These are phyloP conservation scores for Microctenopoma stevenorrisi DNA, from an alignment of 2,797 vertebrate genomes.

Conservation along the genomic window DNA sequence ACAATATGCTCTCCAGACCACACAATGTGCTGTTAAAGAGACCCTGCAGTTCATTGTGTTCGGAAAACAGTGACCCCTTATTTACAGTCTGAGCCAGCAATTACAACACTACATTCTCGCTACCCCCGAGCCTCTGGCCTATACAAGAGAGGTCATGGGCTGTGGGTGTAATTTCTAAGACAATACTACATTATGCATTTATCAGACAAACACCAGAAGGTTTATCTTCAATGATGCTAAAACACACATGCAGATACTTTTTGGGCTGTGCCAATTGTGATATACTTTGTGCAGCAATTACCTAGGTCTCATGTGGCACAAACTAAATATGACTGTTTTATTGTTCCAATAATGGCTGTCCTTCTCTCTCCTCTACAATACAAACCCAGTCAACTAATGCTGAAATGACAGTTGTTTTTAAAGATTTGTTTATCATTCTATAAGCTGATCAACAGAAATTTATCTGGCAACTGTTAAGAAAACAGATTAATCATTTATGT, in stretches of 20 bases:
- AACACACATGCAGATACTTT: constrained; percentile 33
- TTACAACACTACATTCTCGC: constrained; percentile 66
- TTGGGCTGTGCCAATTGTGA: constrained; percentile 16
- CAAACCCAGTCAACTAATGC: neutral
- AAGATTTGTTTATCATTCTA: neutral
- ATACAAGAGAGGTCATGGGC: constrained; percentile 58
- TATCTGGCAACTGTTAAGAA: neutral
- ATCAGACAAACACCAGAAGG: constrained; percentile 61
- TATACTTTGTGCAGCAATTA: neutral
- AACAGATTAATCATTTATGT: neutral
- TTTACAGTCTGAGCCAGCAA: constrained; percentile 69
- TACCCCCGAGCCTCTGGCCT: constrained; percentile 47
- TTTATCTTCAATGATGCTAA: constrained; percentile 46
- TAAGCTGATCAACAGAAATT: neutral
- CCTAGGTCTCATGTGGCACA: constrained; percentile 16
- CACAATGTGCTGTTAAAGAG: constrained; percentile 61
- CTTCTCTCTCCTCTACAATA: neutral
- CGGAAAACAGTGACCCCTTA: constrained; percentile 73
- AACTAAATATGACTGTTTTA: neutral
- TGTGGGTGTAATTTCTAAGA: constrained; percentile 59
- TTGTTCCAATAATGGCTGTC: neutral
- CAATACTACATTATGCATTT: constrained; percentile 71
- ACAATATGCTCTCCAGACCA: constrained; percentile 61
- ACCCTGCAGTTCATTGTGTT: constrained; percentile 72
- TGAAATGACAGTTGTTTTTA: neutral